These are phyloP conservation scores for Ephestia elutella DNA, from an alignment of 1,140 invertebrate species.

Conservation along the genomic window DNA sequence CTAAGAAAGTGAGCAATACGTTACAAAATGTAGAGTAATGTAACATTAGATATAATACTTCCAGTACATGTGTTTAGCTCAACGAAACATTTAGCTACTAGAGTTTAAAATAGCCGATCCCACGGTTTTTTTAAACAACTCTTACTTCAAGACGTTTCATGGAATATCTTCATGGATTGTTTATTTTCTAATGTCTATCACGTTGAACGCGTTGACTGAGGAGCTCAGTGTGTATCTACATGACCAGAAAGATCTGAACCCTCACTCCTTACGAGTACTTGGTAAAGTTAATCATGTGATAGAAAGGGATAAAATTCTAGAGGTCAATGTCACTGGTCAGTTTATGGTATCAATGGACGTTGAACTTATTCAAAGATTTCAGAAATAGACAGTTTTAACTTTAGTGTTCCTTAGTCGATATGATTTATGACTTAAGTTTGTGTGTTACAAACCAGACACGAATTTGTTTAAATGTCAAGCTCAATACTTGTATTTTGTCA, in stretches of 20 bases:
- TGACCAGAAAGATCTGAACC: constrained; percentile 31
- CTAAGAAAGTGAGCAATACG: too few species aligned
- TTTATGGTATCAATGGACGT: constrained; percentile 26
- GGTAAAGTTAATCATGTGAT: not conserved
- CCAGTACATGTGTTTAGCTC: not conserved
- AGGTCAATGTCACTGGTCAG: constrained; percentile 23
- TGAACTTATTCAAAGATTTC: constrained; percentile 27
- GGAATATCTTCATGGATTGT: constrained; percentile 50
- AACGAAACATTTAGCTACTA: not conserved
- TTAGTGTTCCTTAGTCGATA: too few species aligned
- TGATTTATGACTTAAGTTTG: too few species aligned
- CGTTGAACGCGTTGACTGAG: constrained; percentile 50
- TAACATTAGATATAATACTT: too few species aligned
- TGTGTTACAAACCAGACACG: too few species aligned
- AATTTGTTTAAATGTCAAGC: too few species aligned
- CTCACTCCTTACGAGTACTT: not conserved
- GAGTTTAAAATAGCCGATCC: constrained; percentile 6
- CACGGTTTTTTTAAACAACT: not conserved
- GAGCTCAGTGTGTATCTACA: constrained; percentile 49
- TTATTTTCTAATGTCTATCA: constrained; percentile 67
- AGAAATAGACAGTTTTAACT: too few species aligned
- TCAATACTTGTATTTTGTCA: too few species aligned
- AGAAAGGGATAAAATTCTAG: not conserved
- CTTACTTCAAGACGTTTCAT: constrained; percentile 42
- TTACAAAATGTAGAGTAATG: too few species aligned